These are phyloP conservation scores for Thera britannica DNA, from an alignment of 2,888 invertebrate species.

Conservation along the genomic window DNA sequence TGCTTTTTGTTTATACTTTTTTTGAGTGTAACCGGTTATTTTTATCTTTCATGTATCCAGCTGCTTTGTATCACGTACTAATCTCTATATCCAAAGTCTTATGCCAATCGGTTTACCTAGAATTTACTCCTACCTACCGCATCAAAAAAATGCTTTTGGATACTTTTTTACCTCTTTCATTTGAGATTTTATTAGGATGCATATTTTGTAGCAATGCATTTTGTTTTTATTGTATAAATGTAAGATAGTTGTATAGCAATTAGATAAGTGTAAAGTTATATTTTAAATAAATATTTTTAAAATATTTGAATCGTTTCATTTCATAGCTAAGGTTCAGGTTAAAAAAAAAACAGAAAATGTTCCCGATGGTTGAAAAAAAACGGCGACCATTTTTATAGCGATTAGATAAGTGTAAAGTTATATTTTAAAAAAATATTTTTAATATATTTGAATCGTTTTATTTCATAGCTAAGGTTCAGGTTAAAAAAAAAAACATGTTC, in stretches of 20 bases:
- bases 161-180: conserved; percentile 1
- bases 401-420: conserved; percentile 57
- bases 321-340: not conserved
- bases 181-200: conserved; percentile 13
- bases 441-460: conserved; percentile 43
- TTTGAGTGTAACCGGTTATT: conserved; percentile 34
- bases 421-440: conserved; percentile 74
- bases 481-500: no score
- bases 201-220: conserved; percentile 32
- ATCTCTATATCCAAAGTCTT: not conserved
- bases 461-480: conserved; percentile 8
- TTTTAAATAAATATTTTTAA: conserved; percentile 74
- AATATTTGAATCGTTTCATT: conserved; percentile 41
- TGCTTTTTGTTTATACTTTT: conserved; percentile 48
- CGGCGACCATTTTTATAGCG: conserved; percentile 46
- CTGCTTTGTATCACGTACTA: not conserved
- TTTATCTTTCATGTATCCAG: conserved; percentile 19
- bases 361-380: no score
- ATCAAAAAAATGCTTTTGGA: not conserved
- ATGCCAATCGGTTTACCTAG: not conserved
- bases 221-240: conserved; percentile 68
- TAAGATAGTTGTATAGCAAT: conserved; percentile 65
- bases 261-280: conserved; percentile 57
- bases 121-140: not conserved
- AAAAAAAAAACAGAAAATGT: no score